These are phyloP conservation scores for Eristalis tenax DNA, from an alignment of 2,888 invertebrate genomes.

Conservation along the genomic window DNA sequence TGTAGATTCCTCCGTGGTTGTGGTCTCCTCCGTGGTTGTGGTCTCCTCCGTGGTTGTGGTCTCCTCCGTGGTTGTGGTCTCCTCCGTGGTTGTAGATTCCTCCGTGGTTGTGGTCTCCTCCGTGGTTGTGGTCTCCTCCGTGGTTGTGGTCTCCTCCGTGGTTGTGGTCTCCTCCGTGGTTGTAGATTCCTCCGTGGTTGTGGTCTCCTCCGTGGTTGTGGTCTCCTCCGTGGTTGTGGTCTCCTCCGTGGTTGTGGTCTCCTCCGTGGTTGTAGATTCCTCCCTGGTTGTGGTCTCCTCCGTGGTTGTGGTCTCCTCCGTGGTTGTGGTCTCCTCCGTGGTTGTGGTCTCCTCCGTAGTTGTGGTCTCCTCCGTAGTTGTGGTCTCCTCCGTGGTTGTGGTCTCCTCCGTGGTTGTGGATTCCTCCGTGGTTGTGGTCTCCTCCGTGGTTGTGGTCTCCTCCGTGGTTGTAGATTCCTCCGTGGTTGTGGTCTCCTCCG, in stretches of 20 bases:
- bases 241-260: background rate
- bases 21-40: background rate
- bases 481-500: background rate
- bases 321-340: conserved; percentile 1
- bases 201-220: conserved; percentile 36
- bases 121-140: conserved; percentile 7
- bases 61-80: conserved; percentile 9
- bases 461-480: background rate
- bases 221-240: conserved; percentile 30
- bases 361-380: background rate
- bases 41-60: conserved; percentile 15
- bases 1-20: conserved; percentile 2
- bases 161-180: background rate
- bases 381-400: background rate
- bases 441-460: background rate
- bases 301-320: conserved; percentile 27
- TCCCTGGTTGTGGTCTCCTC: conserved; percentile 53
- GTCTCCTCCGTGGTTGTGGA: background rate
- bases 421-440: background rate
- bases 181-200: background rate
- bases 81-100: conserved; percentile 53
- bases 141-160: background rate
- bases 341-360: background rate
- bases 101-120: background rate
- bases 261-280: conserved; percentile 5